Percentiles rank a stretch among this genome's conserved stretches.
Conservation (phyloP, 64 coral and sea anemone genomes). For the Dendronephthya gigantea region DNA sequence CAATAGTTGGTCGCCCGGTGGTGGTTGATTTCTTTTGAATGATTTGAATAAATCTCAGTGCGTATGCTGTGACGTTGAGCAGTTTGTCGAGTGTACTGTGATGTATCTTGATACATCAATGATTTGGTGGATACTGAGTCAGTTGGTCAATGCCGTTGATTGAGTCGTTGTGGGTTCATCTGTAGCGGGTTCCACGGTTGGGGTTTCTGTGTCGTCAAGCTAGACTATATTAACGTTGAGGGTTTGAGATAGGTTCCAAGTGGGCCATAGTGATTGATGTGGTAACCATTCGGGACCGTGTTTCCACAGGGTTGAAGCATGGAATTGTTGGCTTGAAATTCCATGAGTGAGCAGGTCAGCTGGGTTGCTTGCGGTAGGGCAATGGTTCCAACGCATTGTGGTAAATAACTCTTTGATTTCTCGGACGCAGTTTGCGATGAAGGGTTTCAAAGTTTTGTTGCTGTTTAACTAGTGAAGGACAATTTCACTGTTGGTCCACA, state of each 20-base stretch:
- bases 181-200: too few relatives aligned
- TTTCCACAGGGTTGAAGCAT: too few relatives aligned
- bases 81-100: conserved; percentile 14
- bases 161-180: neutral
- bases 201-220: neutral
- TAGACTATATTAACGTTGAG: neutral
- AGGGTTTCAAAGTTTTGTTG: conserved; percentile 27
- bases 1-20: neutral
- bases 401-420: conserved; percentile 29
- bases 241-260: too few relatives aligned
- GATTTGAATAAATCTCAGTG: neutral
- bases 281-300: too few relatives aligned
- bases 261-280: too few relatives aligned
- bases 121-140: neutral
- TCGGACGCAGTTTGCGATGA: conserved; percentile 31
- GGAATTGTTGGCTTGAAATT: too few relatives aligned
- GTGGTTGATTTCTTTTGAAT: neutral
- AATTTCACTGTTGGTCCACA: conserved; percentile 60
- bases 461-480: conserved; percentile 44
- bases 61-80: conserved; percentile 6
- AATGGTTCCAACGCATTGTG: conserved; percentile 5
- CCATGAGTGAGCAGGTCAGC: conserved; percentile 16
- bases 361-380: conserved; percentile 39
- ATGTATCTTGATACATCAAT: conserved; percentile 20
- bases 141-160: neutral